phyloP scores from a whole-genome alignment of 1,140 invertebrate species.

The Luehdorfia chinensis region DNA sequence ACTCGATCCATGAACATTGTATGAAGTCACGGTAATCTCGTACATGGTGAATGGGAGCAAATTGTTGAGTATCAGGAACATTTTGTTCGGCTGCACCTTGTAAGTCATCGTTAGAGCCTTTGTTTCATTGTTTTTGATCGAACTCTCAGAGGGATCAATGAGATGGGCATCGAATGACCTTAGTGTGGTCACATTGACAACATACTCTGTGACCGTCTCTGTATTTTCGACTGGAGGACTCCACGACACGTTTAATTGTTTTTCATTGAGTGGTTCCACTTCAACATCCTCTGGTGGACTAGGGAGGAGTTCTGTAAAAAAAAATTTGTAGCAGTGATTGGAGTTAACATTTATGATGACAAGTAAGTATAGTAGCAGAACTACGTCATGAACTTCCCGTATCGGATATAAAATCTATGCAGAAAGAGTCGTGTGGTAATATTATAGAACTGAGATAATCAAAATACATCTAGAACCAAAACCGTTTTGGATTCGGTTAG shows the following conservation, averaged over 20 bases:
- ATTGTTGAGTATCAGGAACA: constrained; percentile 78
- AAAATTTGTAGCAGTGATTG: too few species aligned
- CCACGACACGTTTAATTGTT: constrained; percentile 85
- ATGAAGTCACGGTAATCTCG: constrained; percentile 83
- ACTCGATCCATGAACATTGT: constrained; percentile 85
- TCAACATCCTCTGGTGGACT: constrained; percentile 83
- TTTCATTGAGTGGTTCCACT: constrained; percentile 84
- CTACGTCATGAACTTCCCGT: too few species aligned
- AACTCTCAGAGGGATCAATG: constrained; percentile 69
- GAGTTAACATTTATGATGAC: too few species aligned
- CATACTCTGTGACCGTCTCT: constrained; percentile 82
- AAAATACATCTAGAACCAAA: too few species aligned
- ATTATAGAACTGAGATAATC: too few species aligned
- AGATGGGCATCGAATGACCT: constrained; percentile 80
- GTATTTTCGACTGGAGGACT: constrained; percentile 78
- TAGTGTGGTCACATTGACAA: constrained; percentile 84
- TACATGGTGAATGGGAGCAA: constrained; percentile 88
- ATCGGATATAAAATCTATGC: too few species aligned
- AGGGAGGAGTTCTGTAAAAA: constrained; percentile 81
- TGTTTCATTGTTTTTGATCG: constrained; percentile 36
- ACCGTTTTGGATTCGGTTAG: too few species aligned
- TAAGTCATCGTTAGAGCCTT: constrained; percentile 46
- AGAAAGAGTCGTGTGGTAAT: too few species aligned
- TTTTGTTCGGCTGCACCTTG: constrained; percentile 78
- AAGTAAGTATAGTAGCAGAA: too few species aligned